Percentiles rank a stretch among this genome's conserved stretches.
These are phyloP conservation scores for Lottia gigantea DNA, from an alignment of 2,888 invertebrate genomes.

Conservation along the genomic window DNA sequence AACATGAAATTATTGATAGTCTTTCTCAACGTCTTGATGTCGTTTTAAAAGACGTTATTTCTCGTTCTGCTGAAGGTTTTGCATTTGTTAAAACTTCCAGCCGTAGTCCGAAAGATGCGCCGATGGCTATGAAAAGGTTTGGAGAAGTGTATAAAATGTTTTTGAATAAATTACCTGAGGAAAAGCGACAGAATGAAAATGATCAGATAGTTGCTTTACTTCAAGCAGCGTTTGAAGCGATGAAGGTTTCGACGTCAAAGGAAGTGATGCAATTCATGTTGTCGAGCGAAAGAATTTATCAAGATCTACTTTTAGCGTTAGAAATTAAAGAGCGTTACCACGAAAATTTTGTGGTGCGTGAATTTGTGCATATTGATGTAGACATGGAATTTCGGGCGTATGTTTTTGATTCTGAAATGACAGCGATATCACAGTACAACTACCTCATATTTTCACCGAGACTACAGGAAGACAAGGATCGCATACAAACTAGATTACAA, in stretches of 20 bases:
- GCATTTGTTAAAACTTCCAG: slow-evolving; percentile 58
- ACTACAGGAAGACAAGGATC: slow-evolving; percentile 35
- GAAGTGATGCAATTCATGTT: slow-evolving; percentile 54
- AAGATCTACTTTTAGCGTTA: slow-evolving; percentile 52
- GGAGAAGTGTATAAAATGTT: slow-evolving; percentile 39
- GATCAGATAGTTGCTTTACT: slow-evolving; percentile 48
- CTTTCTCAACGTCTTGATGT: slow-evolving; percentile 35
- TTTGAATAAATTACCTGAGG: slow-evolving; percentile 29
- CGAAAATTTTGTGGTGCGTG: slow-evolving; percentile 54
- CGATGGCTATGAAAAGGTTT: slow-evolving; percentile 44
- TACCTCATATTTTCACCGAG: slow-evolving; percentile 50
- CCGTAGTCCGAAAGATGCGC: slow-evolving; percentile 58
- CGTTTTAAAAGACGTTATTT: slow-evolving; percentile 35
- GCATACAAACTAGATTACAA: slow-evolving; percentile 32
- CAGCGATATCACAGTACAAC: slow-evolving; percentile 56
- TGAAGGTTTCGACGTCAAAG: slow-evolving; percentile 40
- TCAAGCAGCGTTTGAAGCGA: slow-evolving; percentile 46
- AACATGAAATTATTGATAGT: slow-evolving; percentile 30
- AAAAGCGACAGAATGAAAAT: slow-evolving; percentile 42
- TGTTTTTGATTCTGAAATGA: slow-evolving; percentile 42
- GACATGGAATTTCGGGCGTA: slow-evolving; percentile 61
- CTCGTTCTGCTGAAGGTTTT: slow-evolving; percentile 31
- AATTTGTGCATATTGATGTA: slow-evolving; percentile 53
- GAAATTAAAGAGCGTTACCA: slow-evolving; percentile 44
- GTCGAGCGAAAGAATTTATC: slow-evolving; percentile 55